phyloP scores from a whole-genome alignment of 1,140 invertebrate genomes.

The Heliconius eleuchia region DNA sequence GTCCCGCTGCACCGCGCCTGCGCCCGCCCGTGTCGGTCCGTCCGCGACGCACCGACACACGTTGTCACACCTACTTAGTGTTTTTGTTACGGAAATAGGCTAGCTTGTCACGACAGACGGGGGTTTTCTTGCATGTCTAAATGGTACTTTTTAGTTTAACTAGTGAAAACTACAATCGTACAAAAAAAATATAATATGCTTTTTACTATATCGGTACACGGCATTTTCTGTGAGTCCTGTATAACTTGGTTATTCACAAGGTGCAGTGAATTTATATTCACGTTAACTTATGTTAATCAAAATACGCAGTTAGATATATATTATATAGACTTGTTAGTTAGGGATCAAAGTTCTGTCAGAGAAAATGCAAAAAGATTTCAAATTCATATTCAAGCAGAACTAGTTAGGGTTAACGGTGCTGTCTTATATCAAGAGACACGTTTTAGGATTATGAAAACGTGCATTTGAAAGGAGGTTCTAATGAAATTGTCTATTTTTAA shows the following conservation, averaged over 20 bases:
- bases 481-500: background rate
- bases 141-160: background rate
- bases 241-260: background rate
- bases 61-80: constrained; percentile 46
- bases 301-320: background rate
- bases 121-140: constrained; percentile 22
- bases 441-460: constrained; percentile 30
- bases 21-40: constrained; percentile 53
- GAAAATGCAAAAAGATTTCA: constrained; percentile 35
- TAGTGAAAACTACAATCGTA: background rate
- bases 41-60: constrained; percentile 33
- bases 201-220: background rate
- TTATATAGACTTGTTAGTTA: constrained; percentile 26
- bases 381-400: constrained; percentile 35
- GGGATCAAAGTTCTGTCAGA: constrained; percentile 32
- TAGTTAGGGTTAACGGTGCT: constrained; percentile 38
- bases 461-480: background rate
- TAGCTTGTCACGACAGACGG: constrained; percentile 32
- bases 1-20: constrained; percentile 37
- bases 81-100: constrained; percentile 38
- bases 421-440: constrained; percentile 22
- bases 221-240: background rate
- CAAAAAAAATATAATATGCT: background rate
- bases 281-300: no score
- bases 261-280: background rate